Evolutionary conservation across 2,113 vertebrate genomes (phyloP).

Genomic region (Phrynosoma blainvillii): DNA sequence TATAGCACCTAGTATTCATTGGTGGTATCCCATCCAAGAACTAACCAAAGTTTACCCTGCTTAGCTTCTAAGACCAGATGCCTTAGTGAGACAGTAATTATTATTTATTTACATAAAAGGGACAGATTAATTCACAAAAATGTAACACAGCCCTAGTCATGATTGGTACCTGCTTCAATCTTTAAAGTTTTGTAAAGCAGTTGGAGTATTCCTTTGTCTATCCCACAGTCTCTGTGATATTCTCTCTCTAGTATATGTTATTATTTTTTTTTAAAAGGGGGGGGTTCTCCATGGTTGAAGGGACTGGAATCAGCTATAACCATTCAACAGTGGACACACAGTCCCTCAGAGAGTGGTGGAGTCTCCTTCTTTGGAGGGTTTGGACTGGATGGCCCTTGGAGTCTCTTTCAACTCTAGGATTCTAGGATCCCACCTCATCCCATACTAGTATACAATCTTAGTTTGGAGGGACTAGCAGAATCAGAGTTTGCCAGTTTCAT

Average conservation of each 20-base stretch:
- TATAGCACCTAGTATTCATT: too few relatives aligned
- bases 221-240: not conserved
- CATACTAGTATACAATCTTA: not conserved
- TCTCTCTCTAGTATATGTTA: not conserved
- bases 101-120: not conserved
- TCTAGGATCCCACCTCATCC: not conserved
- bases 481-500: not conserved
- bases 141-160: not conserved
- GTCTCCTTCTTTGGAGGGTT: too few relatives aligned
- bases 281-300: not conserved
- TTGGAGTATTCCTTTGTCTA: not conserved
- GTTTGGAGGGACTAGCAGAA: not conserved
- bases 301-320: not conserved
- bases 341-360: too few relatives aligned
- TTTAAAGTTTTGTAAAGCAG: not conserved
- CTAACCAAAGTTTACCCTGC: too few relatives aligned
- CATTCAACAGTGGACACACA: too few relatives aligned
- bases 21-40: too few relatives aligned
- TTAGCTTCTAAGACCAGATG: too few relatives aligned
- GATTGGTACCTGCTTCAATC: not conserved
- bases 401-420: too few relatives aligned
- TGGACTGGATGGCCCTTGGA: too few relatives aligned
- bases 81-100: too few relatives aligned
- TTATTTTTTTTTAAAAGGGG: not conserved
- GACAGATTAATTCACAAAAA: not conserved